Base-by-base conservation (phyloP, 1,140 invertebrate genomes). In the Melipona quadrifasciata region DNA sequence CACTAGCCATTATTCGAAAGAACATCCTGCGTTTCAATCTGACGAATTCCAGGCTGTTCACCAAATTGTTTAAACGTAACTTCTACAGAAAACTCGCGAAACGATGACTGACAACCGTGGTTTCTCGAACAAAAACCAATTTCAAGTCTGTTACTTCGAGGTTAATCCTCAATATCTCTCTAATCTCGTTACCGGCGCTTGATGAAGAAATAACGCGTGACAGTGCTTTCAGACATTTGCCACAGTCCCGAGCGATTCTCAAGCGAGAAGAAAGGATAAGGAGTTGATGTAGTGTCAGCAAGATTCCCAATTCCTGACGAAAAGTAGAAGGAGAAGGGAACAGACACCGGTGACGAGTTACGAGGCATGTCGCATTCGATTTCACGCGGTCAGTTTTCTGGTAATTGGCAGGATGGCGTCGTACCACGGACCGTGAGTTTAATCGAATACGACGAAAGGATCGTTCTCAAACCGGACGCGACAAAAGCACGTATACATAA, bases 281-380 rank as follows among this genome's bases (percentile, higher is more conserved):
- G 47, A 51, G 17, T 14, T 19, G 27, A 57, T 21, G 70, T 24
- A 31, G 58, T 47, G 73, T 77, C 81, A 84, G 57, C 68, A 51
- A 57, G 68, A 84, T 80, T 84, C 70, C 77, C 51, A 39, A 80
- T 80, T 84, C 65, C 51, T 67, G 70, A 64, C 39, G 27, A 80
- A 70, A 79, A 79, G n/a, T 57, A 47, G 61, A 34, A 21, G 31
- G 21, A 70, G 21, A 19, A n/a, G 70, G 21, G 61, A 51, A 5
- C n/a, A 64, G 39, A 53, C 39, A 73, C 27, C 21, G 34, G 14
- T 19, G 72, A 55, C 8, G 47, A n/a, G 57, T 72, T 80, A 84
- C 82, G 82, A 80, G 77, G 55, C 82, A 72, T 80, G 68, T 84
- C 82, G 82, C 77, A 80, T 84, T 80, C 68, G 70, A 84, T 84